Evolutionary conservation across 2,797 vertebrate species (phyloP).

Genomic region (Tauraco hartlaubi): DNA sequence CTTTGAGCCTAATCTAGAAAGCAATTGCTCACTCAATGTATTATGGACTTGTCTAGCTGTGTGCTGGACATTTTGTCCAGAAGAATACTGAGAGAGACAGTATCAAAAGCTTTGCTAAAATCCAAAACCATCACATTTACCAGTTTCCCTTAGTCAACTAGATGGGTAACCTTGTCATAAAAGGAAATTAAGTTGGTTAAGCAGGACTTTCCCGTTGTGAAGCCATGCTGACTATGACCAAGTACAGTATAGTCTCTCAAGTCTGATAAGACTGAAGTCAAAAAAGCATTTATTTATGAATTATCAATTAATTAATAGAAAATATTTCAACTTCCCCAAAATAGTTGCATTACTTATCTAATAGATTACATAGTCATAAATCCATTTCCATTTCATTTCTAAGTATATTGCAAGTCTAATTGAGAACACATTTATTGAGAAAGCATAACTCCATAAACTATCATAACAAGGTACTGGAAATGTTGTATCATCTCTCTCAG

Average conservation of each 20-base stretch:
- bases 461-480: neutral
- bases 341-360: neutral
- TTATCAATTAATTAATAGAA: neutral
- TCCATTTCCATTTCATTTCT: neutral
- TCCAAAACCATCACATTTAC: neutral
- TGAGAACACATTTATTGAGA: neutral
- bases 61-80: neutral
- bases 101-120: neutral
- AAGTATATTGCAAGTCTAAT: neutral
- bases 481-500: neutral
- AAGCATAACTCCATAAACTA: neutral
- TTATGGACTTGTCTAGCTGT: neutral
- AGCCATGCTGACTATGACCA: neutral
- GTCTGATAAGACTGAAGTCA: neutral
- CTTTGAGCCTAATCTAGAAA: neutral
- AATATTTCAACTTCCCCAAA: neutral
- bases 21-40: neutral
- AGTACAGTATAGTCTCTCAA: neutral
- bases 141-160: neutral
- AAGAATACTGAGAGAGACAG: neutral
- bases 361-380: neutral
- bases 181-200: neutral
- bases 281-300: neutral
- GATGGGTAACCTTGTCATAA: neutral
- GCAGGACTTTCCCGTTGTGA: neutral